Conservation (phyloP, 1,140 invertebrate species). For the Halesus radiatus region DNA sequence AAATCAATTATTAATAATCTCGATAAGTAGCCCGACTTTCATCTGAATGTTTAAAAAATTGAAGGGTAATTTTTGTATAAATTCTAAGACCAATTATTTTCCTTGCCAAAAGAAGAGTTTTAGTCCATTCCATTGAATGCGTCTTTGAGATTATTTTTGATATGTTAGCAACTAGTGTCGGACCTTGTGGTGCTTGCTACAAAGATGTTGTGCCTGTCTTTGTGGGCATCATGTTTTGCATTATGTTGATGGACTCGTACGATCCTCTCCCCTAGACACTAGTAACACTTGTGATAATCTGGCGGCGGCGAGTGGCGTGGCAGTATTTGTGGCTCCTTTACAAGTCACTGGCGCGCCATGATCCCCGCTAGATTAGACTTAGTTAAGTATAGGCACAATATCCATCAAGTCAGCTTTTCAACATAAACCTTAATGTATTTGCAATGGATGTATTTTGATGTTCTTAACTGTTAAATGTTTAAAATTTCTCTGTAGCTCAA, state of each 20-base stretch:
- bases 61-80: not conserved
- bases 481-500: slow-evolving; percentile 58
- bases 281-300: slow-evolving; percentile 36
- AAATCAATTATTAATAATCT: too few relatives aligned
- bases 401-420: slow-evolving; percentile 70
- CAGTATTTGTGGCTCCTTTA: slow-evolving; percentile 57
- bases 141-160: not conserved
- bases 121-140: not conserved
- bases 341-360: slow-evolving; percentile 46
- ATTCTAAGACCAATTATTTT: not conserved
- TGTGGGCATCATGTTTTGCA: slow-evolving; percentile 21
- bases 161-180: slow-evolving; percentile 25
- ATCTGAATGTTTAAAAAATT: too few relatives aligned
- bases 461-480: slow-evolving; percentile 58
- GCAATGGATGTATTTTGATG: slow-evolving; percentile 53
- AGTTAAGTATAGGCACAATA: slow-evolving; percentile 63
- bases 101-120: slow-evolving; percentile 11
- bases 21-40: too few relatives aligned
- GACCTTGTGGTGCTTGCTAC: slow-evolving; percentile 28
- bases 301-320: slow-evolving; percentile 16
- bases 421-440: slow-evolving; percentile 49
- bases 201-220: slow-evolving; percentile 56
- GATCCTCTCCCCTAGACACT: slow-evolving; percentile 32
- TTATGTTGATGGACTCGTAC: not conserved
- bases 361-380: slow-evolving; percentile 30